A percentile compares a stretch with the other conserved stretches of the same genome.
These are phyloP conservation scores for Flexamia atlantica DNA, from an alignment of 2,888 invertebrate genomes.

Conservation along the genomic window DNA sequence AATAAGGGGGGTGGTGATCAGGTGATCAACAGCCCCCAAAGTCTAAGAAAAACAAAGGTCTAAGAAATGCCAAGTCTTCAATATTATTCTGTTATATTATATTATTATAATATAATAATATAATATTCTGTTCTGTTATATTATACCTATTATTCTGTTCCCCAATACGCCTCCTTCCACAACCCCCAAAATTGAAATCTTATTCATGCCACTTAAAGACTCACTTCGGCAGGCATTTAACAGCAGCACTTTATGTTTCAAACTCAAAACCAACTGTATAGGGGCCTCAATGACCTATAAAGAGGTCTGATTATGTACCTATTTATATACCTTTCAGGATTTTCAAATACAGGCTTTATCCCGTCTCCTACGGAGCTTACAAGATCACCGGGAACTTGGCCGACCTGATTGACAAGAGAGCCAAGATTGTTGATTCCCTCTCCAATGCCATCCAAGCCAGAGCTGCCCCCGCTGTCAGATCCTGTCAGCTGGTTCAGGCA, in stretches of 20 bases:
- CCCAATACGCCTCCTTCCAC: too few relatives aligned
- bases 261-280: constrained; percentile 54
- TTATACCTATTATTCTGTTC: too few relatives aligned
- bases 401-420: constrained; percentile 47
- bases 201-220: too few relatives aligned
- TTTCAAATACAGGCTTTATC: constrained; percentile 62
- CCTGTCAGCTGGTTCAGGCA: constrained; percentile 25
- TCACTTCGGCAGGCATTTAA: too few relatives aligned
- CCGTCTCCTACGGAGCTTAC: constrained; percentile 48
- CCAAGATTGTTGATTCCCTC: constrained; percentile 59
- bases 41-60: too few relatives aligned
- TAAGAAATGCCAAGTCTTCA: too few relatives aligned
- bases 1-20: too few relatives aligned
- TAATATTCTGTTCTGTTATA: too few relatives aligned
- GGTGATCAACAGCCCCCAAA: too few relatives aligned
- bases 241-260: background rate
- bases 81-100: too few relatives aligned
- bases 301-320: constrained; percentile 63
- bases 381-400: constrained; percentile 47
- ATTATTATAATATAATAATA: too few relatives aligned
- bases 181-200: too few relatives aligned
- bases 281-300: constrained; percentile 61
- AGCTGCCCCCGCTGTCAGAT: background rate
- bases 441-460: constrained; percentile 49
- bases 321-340: constrained; percentile 60